A percentile compares a stretch with the other conserved stretches of the same genome.
These are phyloP conservation scores for Drosophila nr. medialis DNA, from an alignment of 2,888 invertebrate genomes.

Conservation along the genomic window DNA sequence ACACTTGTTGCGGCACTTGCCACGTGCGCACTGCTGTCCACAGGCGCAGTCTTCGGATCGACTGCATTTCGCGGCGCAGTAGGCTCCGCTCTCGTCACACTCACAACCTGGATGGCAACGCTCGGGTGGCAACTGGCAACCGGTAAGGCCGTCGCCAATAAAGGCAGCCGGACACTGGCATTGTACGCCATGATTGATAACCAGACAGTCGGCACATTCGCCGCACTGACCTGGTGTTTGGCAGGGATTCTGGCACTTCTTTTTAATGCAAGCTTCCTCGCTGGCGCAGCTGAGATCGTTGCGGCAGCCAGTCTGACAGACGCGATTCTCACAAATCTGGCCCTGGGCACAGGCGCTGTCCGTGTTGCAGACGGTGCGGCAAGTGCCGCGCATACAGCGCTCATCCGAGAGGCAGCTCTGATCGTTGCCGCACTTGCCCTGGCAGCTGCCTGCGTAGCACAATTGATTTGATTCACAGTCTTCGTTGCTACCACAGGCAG, in stretches of 20 bases:
- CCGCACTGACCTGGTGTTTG: conserved; percentile 91
- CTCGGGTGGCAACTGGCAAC: conserved; percentile 90
- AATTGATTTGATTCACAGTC: conserved; percentile 90
- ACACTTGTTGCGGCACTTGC: conserved; percentile 91
- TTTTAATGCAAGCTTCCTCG: conserved; percentile 92
- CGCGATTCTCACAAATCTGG: conserved; percentile 94
- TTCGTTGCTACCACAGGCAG: conserved; percentile 87
- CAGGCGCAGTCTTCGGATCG: conserved; percentile 90
- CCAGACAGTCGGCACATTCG: conserved; percentile 92
- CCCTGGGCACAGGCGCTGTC: conserved; percentile 92
- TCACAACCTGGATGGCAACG: conserved; percentile 91
- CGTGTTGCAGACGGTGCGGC: conserved; percentile 93
- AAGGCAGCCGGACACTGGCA: conserved; percentile 94
- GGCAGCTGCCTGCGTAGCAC: conserved; percentile 92
- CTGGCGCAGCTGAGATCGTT: conserved; percentile 91
- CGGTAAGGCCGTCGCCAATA: conserved; percentile 92
- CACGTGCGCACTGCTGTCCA: conserved; percentile 91
- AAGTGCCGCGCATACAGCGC: conserved; percentile 92
- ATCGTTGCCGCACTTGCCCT: conserved; percentile 92
- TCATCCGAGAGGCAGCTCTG: conserved; percentile 93
- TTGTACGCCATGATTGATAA: conserved; percentile 93
- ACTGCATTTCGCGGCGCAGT: conserved; percentile 90
- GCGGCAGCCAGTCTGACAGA: conserved; percentile 94
- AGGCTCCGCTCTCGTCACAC: conserved; percentile 91
- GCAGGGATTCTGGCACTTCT: conserved; percentile 93